Base-by-base conservation (phyloP, 2,888 invertebrate genomes). In the Osmoderma eremita region DNA sequence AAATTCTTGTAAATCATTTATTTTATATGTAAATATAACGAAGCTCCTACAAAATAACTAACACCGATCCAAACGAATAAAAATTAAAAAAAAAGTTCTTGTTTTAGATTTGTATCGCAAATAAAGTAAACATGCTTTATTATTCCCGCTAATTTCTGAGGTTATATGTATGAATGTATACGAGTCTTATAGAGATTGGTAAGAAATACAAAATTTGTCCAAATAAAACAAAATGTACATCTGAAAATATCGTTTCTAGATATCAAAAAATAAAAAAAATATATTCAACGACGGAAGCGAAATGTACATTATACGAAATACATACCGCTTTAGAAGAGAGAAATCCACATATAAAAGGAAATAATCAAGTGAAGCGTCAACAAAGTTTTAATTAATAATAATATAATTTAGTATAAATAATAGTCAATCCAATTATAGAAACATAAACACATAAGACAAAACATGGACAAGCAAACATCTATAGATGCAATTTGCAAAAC, bases 211-310 rank as follows among this genome's bases (percentile, higher is more conserved):
- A 65, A 63, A 8, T 49, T 56, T 58, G 58, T 58, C 58, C 45
- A 58, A 58, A 58, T 58, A 58, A 58, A 58, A 58, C 58, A 58
- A 58, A 58, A 58, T 58, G 58, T 58, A 58, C 58, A 58, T 58
- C 58, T 42, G 22, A 58, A 45, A 45, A 39, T 48, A 18, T 45
- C 42, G 12, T 58, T 42, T 58, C 58, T 58, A 58, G 58, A 58
- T 58, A 58, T 58, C 58, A 58, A 58, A 58, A 58, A 56, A 22
- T 45, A 22, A 58, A 30, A 51, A 58, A 58, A 45, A n/a, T 30
- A 22, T 58, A 20, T 20, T 12, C 20, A 12, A 20, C 30, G 10
- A 45, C 10, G 5, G 45, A 56, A 41, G 53, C 53, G 53, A 53
- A 36, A 53, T 53, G 56, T 56, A 56, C 38, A 30, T 30, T 30